Percentiles rank a stretch among this genome's conserved stretches.
phyloP scores from a whole-genome alignment of 2,797 vertebrate species.

The Hydrocynus forskahlii region DNA sequence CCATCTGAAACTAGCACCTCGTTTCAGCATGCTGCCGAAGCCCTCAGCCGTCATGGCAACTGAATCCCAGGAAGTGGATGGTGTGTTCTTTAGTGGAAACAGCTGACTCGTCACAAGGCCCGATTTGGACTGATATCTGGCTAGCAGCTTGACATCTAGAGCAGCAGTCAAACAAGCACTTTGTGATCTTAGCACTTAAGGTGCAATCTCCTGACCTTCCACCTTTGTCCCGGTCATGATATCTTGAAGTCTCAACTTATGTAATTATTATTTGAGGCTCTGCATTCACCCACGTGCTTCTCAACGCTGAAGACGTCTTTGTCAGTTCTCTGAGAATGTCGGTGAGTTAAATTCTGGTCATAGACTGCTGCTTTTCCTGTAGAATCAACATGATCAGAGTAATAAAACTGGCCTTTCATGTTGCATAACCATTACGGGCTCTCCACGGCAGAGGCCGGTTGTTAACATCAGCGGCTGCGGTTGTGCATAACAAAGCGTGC shows the following conservation, averaged over 20 bases:
- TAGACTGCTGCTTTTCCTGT: conserved; percentile 54
- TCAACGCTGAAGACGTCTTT: conserved; percentile 8
- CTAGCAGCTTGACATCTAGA: not conserved
- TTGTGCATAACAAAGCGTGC: conserved; percentile 39
- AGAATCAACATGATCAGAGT: conserved; percentile 60
- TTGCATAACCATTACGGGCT: conserved; percentile 49
- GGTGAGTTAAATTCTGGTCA: conserved; percentile 38
- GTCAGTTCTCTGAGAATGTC: conserved; percentile 44
- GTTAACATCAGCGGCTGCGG: conserved; percentile 42
- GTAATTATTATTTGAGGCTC: not conserved
- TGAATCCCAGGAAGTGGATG: conserved; percentile 1
- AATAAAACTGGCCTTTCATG: conserved; percentile 54
- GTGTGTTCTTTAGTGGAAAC: not conserved
- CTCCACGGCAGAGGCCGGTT: conserved; percentile 25
- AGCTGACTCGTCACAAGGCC: not conserved
- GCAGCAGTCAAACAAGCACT: not conserved
- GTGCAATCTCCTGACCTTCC: not conserved
- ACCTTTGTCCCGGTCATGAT: not conserved
- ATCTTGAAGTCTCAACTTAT: conserved; percentile 6
- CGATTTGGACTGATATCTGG: not conserved
- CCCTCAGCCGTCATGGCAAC: conserved; percentile 13
- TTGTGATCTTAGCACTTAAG: not conserved
- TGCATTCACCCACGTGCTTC: not conserved
- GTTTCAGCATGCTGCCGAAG: conserved; percentile 34
- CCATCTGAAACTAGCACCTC: not conserved